Evolutionary conservation across 2,113 vertebrate species (phyloP).

Genomic region (Papio anubis): DNA sequence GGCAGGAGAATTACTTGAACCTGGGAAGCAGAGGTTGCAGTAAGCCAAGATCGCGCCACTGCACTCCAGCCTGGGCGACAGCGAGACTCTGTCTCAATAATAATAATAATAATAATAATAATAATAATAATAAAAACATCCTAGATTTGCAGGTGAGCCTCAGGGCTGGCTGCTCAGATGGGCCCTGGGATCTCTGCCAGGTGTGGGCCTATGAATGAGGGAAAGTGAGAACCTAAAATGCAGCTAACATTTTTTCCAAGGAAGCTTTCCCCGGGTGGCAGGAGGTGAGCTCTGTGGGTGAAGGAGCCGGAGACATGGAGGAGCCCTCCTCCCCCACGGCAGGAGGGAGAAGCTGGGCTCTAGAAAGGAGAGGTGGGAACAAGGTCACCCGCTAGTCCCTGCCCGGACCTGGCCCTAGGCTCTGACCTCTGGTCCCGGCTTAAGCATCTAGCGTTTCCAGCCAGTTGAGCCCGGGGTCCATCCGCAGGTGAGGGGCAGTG

Average conservation of each 20-base stretch:
- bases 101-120: no score
- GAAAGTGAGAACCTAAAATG: not conserved
- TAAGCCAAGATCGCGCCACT: no score
- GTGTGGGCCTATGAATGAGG: not conserved
- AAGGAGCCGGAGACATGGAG: not conserved
- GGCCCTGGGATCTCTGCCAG: rapidly evolving
- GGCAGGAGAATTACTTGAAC: no score
- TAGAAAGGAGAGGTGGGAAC: not conserved
- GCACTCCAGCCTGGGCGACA: no score
- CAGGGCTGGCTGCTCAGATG: not conserved
- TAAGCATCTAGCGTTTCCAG: not conserved
- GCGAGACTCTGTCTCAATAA: no score
- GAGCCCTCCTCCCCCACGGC: not conserved
- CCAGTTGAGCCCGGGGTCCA: no score
- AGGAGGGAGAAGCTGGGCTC: not conserved
- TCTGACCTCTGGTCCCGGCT: not conserved
- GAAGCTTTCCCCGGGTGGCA: not conserved
- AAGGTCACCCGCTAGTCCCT: not conserved
- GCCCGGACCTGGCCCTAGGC: not conserved
- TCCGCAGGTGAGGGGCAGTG: not conserved
- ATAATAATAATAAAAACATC: not conserved
- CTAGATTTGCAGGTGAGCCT: not conserved
- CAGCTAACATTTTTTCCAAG: not conserved
- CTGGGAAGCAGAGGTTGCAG: no score
- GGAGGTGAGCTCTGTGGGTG: not conserved